phyloP scores from a whole-genome alignment of 2,888 invertebrate genomes.

The Aleiodes testaceus region DNA sequence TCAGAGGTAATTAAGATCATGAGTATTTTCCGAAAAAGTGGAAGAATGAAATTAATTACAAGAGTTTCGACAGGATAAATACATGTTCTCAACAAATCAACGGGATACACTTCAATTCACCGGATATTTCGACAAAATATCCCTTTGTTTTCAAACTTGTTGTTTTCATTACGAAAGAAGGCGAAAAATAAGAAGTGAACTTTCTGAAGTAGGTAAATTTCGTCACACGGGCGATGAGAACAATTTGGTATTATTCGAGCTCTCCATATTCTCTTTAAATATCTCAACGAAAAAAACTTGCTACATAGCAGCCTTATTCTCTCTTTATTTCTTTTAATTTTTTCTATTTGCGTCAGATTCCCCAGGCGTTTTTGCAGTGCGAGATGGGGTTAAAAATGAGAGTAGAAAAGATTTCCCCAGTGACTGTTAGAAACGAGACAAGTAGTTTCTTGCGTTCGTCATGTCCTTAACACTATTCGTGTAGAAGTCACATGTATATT shows the following conservation, averaged over 20 bases:
- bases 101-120: slow-evolving; percentile 46
- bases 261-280: slow-evolving; percentile 40
- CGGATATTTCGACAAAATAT: slow-evolving; percentile 54
- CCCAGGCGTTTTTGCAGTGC: neutral
- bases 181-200: neutral
- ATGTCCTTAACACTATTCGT: slow-evolving; percentile 4
- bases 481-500: slow-evolving; percentile 29
- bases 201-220: slow-evolving; percentile 44
- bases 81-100: slow-evolving; percentile 12
- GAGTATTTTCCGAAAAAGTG: neutral
- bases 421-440: slow-evolving; percentile 20
- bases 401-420: slow-evolving; percentile 40
- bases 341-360: slow-evolving; percentile 9
- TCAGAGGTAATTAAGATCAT: no score
- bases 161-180: slow-evolving; percentile 37
- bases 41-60: neutral
- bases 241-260: slow-evolving; percentile 53
- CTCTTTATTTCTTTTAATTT: neutral
- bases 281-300: slow-evolving; percentile 21
- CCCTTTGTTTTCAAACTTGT: slow-evolving; percentile 46
- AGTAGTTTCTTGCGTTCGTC: slow-evolving; percentile 34
- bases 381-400: slow-evolving; percentile 34
- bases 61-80: neutral
- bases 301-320: neutral
- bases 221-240: slow-evolving; percentile 53